phyloP scores from a whole-genome alignment of 2,113 vertebrate genomes.

The Hippocampus barbouri region DNA sequence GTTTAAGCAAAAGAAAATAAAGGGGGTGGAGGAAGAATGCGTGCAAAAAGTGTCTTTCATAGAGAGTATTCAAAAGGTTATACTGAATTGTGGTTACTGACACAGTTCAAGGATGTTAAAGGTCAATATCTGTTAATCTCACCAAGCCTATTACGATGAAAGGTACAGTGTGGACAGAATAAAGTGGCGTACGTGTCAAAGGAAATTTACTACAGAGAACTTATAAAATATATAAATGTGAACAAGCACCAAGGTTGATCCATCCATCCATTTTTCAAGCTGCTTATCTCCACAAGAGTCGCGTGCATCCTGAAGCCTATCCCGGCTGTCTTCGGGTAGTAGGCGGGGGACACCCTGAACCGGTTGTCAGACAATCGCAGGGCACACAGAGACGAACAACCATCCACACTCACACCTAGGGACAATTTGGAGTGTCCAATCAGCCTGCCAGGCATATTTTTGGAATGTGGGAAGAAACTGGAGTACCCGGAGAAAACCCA shows the following conservation, averaged over 20 bases:
- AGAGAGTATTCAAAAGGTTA: slow-evolving; percentile 6
- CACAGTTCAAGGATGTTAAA: slow-evolving; percentile 11
- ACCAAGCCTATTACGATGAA: neutral
- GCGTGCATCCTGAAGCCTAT: too few species aligned
- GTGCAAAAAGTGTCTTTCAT: neutral
- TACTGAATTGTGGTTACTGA: neutral
- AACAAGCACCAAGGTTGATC: neutral
- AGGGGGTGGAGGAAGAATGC: neutral
- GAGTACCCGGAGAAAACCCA: too few species aligned
- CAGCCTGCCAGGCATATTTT: too few species aligned
- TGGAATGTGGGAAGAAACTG: too few species aligned
- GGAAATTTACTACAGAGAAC: neutral
- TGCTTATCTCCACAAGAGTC: too few species aligned
- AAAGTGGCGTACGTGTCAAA: neutral
- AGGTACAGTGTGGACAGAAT: neutral
- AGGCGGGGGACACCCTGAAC: too few species aligned
- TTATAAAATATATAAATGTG: neutral
- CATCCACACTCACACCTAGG: too few species aligned
- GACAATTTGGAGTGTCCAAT: too few species aligned
- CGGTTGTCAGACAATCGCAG: too few species aligned
- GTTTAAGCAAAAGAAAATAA: too few species aligned
- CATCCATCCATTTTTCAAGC: neutral
- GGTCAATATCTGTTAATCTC: slow-evolving; percentile 13
- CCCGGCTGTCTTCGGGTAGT: too few species aligned
- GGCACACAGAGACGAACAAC: too few species aligned